These are phyloP conservation scores for Eupithecia inturbata DNA, from an alignment of 2,888 invertebrate genomes.

Conservation along the genomic window DNA sequence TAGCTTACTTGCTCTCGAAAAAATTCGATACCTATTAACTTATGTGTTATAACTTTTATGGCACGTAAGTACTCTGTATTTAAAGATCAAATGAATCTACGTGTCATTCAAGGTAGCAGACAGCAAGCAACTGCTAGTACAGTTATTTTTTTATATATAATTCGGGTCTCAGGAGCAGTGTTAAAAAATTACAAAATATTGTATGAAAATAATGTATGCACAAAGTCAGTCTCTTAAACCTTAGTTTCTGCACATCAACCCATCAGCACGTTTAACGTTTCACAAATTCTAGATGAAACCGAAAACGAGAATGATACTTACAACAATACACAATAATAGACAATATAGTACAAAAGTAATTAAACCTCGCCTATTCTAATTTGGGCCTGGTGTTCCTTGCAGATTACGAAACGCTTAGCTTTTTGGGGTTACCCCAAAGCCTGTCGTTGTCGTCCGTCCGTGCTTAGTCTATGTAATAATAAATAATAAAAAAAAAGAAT, in stretches of 20 bases:
- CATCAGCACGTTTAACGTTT: slow-evolving; percentile 73
- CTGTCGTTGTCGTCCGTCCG: slow-evolving; percentile 60
- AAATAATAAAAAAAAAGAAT: no score
- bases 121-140: not conserved
- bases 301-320: no score
- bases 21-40: not conserved
- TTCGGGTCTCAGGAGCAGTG: not conserved
- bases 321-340: no score
- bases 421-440: slow-evolving; percentile 43
- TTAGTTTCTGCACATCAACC: slow-evolving; percentile 66
- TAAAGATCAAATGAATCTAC: not conserved
- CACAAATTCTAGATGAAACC: slow-evolving; percentile 72
- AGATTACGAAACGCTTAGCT: slow-evolving; percentile 76
- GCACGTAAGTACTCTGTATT: not conserved
- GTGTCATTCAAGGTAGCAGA: not conserved
- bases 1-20: slow-evolving; percentile 15
- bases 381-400: slow-evolving; percentile 74
- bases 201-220: slow-evolving; percentile 73
- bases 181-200: slow-evolving; percentile 23
- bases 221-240: slow-evolving; percentile 72
- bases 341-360: slow-evolving; percentile 79
- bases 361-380: slow-evolving; percentile 50
- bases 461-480: slow-evolving; percentile 73
- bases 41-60: not conserved
- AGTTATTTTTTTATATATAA: not conserved